These are phyloP conservation scores for Dreissena polymorpha DNA, from an alignment of 1,140 invertebrate genomes.

Conservation along the genomic window DNA sequence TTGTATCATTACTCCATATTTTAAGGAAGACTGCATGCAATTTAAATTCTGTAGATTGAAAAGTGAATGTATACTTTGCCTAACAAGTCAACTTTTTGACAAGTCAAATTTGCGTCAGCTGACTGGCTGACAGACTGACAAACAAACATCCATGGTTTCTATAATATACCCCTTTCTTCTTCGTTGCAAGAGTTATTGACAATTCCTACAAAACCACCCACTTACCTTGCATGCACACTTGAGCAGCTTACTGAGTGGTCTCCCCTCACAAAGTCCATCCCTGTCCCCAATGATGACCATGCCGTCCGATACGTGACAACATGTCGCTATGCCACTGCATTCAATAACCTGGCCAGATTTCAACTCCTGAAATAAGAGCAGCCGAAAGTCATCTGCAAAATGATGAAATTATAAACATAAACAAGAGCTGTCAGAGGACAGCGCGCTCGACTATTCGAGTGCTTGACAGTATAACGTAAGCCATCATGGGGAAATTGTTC, in stretches of 20 bases:
- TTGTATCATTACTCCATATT: too few relatives aligned
- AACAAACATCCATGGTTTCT: neutral
- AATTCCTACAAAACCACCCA: neutral
- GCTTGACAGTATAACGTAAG: too few relatives aligned
- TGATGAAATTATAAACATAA: neutral
- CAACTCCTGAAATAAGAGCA: conserved; percentile 28
- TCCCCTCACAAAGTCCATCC: conserved; percentile 14
- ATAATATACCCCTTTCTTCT: neutral
- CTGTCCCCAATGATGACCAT: conserved; percentile 26
- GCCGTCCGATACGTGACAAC: conserved; percentile 12
- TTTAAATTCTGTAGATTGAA: neutral
- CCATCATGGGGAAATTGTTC: too few relatives aligned
- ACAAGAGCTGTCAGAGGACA: too few relatives aligned
- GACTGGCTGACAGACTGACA: too few relatives aligned
- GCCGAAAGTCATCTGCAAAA: neutral
- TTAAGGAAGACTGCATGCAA: neutral
- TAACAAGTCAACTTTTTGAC: too few relatives aligned
- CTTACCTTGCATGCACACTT: conserved; percentile 25
- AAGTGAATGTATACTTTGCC: neutral
- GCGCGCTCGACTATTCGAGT: too few relatives aligned
- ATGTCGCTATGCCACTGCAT: conserved; percentile 5
- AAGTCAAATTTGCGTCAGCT: too few relatives aligned
- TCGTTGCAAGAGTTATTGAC: neutral
- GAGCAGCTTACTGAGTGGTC: conserved; percentile 1
- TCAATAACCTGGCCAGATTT: conserved; percentile 3